Base-by-base conservation (phyloP, 2,113 vertebrate species). In the Eptatretus burgeri region DNA sequence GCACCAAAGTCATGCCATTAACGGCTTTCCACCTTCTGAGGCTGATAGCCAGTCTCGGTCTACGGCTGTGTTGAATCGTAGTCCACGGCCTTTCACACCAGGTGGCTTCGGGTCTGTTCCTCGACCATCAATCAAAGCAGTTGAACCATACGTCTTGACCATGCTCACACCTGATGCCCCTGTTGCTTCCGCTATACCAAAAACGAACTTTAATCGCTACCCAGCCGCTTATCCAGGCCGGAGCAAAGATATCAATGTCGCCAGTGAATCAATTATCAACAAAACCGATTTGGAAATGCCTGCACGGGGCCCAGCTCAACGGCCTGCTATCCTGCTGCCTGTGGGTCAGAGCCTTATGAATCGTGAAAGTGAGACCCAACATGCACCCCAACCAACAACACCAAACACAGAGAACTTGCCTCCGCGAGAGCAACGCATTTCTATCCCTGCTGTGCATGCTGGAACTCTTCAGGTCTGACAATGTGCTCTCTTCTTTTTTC, bases 371-470 rank as follows among this genome's bases (percentile, higher is more conserved):
- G 56, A 60, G 56, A 20, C n/a, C n/a, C 27, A 41, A 41, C 27
- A 41, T 7, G 56, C 56, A 20, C 56, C 10, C n/a, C 56, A 60
- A 20, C 56, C 56, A 20, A 20, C 20, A 20, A 20, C 12, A 20
- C 20, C 56, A 11, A 20, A n/a, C n/a, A 20, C 56, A 20, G 91
- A 98, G 69, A 78, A 78, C 66, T 86, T 98, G 60, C 87, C 91
- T 0, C 93, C 91, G 63, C 77, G 91, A 14, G 89, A 98, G 51
- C 87, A 98, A 67, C 77, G 91, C 66, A 94, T 98, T 66, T 75
- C 85, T 0, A 83, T 87, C 64, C 91, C 91, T 8, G 91, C 91
- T 11, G 88, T 80, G 66, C 82, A 74, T 69, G 85, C 83, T 0
- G 87, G 91, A 1, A 74, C 94, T 62, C 69, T 96, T 68, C 76